Evolutionary conservation across 2,113 vertebrate species (phyloP).

Genomic region (Vidua macroura): DNA sequence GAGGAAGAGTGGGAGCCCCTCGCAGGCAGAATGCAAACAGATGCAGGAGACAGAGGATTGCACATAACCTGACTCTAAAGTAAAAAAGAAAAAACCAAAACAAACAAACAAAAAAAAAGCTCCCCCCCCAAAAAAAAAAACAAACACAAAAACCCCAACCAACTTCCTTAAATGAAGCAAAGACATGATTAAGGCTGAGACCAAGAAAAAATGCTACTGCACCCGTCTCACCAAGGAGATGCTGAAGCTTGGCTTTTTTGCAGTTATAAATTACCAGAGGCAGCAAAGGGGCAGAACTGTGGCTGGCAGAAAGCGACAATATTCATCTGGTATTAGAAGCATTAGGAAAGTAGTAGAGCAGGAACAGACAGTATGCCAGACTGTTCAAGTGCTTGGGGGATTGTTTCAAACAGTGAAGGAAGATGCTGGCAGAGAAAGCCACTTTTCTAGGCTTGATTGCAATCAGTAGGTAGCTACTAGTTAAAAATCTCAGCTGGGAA

Average conservation of each 20-base stretch:
- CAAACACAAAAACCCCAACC: too few species aligned
- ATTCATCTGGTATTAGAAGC: neutral
- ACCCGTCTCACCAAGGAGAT: neutral
- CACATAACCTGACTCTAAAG: neutral
- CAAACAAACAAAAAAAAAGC: too few species aligned
- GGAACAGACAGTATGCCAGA: neutral
- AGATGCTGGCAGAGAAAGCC: neutral
- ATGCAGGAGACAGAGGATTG: neutral
- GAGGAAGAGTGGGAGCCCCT: neutral
- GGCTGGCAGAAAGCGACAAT: neutral
- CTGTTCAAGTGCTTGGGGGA: neutral
- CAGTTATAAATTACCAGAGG: neutral
- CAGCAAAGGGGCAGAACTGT: neutral
- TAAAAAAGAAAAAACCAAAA: too few species aligned
- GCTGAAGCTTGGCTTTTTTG: neutral
- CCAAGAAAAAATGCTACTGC: neutral
- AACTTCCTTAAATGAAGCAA: neutral
- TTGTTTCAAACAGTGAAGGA: neutral
- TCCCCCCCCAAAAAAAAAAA: too few species aligned
- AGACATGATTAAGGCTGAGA: neutral
- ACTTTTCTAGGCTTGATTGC: neutral
- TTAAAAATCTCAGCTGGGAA: conserved; percentile 33
- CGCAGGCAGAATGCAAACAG: neutral
- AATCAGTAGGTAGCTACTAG: neutral
- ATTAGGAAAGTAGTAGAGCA: neutral